Evolutionary conservation across 2,797 vertebrate genomes (phyloP).

Genomic region (Furcifer pardalis): DNA sequence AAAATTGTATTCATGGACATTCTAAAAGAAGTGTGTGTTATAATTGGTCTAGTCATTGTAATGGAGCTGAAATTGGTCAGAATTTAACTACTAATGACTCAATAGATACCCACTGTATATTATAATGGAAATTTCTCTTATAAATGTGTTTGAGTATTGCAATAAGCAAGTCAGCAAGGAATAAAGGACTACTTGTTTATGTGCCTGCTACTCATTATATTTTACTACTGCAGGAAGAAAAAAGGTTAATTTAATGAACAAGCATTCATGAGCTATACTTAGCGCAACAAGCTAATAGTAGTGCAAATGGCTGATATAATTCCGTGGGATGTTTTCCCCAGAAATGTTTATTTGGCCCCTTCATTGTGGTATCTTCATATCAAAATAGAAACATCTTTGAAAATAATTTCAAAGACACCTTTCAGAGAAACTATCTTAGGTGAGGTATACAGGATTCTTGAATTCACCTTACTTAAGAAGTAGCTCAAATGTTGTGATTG

Average conservation of each 20-base stretch:
- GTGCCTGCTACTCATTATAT: conserved; percentile 58
- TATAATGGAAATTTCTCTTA: conserved; percentile 62
- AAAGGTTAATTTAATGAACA: conserved; percentile 59
- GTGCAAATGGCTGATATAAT: conserved; percentile 35
- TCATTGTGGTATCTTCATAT: not conserved
- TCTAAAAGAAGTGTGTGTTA: conserved; percentile 51
- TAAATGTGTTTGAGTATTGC: conserved; percentile 44
- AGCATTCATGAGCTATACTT: conserved; percentile 45
- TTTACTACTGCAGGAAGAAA: conserved; percentile 65
- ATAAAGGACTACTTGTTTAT: conserved; percentile 25
- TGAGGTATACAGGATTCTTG: no score
- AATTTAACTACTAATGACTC: conserved; percentile 53
- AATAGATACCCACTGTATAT: conserved; percentile 54
- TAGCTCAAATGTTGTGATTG: no score
- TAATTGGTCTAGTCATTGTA: conserved; percentile 54
- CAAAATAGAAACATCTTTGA: no score
- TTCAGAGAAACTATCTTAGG: no score
- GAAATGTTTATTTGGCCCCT: not conserved
- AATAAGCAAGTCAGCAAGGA: conserved; percentile 42
- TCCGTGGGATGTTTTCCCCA: not conserved
- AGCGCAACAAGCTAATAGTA: conserved; percentile 41
- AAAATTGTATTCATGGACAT: conserved; percentile 60
- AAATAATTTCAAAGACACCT: no score
- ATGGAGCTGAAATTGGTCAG: conserved; percentile 39
- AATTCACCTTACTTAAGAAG: no score